Evolutionary conservation across 2,113 vertebrate genomes (phyloP).

Genomic region (Monopterus albus): DNA sequence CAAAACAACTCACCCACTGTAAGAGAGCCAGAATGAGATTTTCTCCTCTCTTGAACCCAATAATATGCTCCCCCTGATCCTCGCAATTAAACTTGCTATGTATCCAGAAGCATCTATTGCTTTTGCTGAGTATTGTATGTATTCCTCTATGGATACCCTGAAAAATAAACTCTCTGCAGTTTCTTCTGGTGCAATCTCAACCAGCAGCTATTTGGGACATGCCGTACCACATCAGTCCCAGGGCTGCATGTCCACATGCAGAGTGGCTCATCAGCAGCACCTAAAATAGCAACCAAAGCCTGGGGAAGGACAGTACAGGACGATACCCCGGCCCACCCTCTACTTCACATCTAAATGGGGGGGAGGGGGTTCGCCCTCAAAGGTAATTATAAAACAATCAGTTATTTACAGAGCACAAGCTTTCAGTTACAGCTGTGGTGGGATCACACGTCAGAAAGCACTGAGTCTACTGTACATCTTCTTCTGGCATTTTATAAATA

Average conservation of each 20-base stretch:
- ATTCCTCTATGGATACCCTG: constrained; percentile 7
- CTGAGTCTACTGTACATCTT: constrained; percentile 14
- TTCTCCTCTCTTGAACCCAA: background rate
- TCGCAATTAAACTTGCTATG: constrained; percentile 26
- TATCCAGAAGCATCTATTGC: constrained; percentile 32
- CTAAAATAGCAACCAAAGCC: constrained; percentile 73
- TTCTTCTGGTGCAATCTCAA: constrained; percentile 38
- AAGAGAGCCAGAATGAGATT: constrained; percentile 8
- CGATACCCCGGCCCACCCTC: constrained; percentile 56
- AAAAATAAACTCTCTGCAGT: constrained; percentile 34
- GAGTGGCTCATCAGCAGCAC: constrained; percentile 64
- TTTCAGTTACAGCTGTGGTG: constrained; percentile 52
- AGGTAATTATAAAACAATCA: constrained; percentile 53
- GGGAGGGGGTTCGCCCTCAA: constrained; percentile 21
- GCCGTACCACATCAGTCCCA: constrained; percentile 64
- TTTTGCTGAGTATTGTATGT: constrained; percentile 7
- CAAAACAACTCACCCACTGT: constrained; percentile 56
- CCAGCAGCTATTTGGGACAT: constrained; percentile 68
- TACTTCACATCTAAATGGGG: constrained; percentile 56
- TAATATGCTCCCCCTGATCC: constrained; percentile 9
- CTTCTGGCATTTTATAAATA: constrained; percentile 32
- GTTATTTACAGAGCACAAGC: constrained; percentile 51
- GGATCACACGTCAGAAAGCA: constrained; percentile 27
- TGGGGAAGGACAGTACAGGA: constrained; percentile 41
- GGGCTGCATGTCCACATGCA: constrained; percentile 43